Evolutionary conservation across 2,113 vertebrate species (phyloP), one percentile per base, ranked within the genome.

Genomic region (Sturnus vulgaris): DNA sequence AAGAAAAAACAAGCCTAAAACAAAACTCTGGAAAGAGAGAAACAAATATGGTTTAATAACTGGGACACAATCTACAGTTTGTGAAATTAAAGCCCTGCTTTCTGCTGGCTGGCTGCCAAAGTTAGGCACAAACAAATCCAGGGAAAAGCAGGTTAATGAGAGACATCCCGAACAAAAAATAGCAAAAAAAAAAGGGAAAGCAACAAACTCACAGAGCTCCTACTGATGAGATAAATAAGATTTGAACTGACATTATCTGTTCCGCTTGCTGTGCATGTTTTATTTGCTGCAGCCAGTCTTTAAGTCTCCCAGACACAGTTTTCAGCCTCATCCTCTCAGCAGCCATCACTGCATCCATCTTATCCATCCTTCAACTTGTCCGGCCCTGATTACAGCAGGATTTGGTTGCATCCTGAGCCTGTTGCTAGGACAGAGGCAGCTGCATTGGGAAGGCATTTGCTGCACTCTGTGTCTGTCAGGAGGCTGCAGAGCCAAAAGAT

Each of bases 81-180:
- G 90, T 90, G 85, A 91, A 95, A 92, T 88, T 91, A 90, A 86
- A 94, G 55, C 66, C 63, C 55, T 92, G 83, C 69, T 94, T 95
- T 91, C 78, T 75, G 2, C 90, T 96, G 95, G 92, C 83, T 88
- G 84, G 53, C 90, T 93, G 96, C 95, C 97, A 97, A 91, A 81
- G 31, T 11, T 21, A 93, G 86, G 50, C 88, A 96, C 88, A 94
- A 90, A 94, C 75, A 86, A 91, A 95, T 59, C 64, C 84, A 92
- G 78, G 88, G 65, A 89, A 96, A 96, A 96, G 94, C 93, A 97
- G 97, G 97, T 97, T 96, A 97, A 97, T 89, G 92, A 95, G 88
- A 92, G 88, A 82, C 95, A 94, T 95, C 75, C 63, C 2, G 0
- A 78, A 76, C 35, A 71, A 89, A 88, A 93, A 65, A 85, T 3